These are phyloP conservation scores for Prenolepis imparis DNA, from an alignment of 2,888 invertebrate species.

Conservation along the genomic window DNA sequence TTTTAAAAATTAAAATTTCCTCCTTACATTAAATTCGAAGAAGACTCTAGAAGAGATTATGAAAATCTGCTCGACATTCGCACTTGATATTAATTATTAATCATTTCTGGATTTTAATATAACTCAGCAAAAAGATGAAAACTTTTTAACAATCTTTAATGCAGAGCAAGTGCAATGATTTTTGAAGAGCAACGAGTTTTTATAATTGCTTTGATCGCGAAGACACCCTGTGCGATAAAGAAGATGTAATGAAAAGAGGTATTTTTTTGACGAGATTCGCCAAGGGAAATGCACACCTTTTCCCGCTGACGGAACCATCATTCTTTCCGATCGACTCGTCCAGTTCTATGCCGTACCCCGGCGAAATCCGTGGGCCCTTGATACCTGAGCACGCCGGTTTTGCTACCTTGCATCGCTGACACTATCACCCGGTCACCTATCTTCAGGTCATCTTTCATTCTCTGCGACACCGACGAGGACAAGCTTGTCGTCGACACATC, in stretches of 20 bases:
- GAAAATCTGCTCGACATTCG: no score
- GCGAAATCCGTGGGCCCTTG: slow-evolving; percentile 97
- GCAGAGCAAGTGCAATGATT: neutral
- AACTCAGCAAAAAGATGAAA: no score
- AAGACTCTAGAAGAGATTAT: no score
- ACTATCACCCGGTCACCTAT: slow-evolving; percentile 97
- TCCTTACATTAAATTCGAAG: no score
- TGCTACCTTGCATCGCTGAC: slow-evolving; percentile 94
- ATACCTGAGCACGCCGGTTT: slow-evolving; percentile 94
- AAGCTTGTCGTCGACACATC: slow-evolving; percentile 87
- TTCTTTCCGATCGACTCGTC: slow-evolving; percentile 98
- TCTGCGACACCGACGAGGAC: slow-evolving; percentile 84
- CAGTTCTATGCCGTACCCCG: slow-evolving; percentile 96
- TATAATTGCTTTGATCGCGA: neutral
- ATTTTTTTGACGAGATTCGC: neutral
- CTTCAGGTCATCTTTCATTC: slow-evolving; percentile 88
- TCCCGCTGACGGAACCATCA: slow-evolving; percentile 97
- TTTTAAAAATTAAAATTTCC: neutral
- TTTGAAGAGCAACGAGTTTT: neutral
- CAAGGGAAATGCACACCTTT: slow-evolving; percentile 89
- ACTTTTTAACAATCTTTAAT: no score
- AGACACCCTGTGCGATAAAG: neutral
- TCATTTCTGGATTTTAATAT: no score
- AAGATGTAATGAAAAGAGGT: neutral
- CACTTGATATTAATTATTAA: no score